Conservation (phyloP, 2,797 vertebrate genomes). For the Columba guinea region DNA sequence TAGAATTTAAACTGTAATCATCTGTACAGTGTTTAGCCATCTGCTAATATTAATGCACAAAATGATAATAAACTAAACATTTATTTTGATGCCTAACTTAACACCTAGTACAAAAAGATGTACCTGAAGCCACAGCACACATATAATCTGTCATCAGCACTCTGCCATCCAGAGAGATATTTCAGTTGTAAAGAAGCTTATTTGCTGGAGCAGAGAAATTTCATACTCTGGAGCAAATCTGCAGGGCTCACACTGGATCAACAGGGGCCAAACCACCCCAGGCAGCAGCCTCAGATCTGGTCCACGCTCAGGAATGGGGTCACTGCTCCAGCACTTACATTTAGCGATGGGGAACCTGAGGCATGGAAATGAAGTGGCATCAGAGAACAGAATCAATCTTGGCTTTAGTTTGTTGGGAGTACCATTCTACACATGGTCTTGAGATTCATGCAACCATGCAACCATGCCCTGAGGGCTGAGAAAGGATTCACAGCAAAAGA, state of each 20-base stretch:
- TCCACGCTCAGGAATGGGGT: neutral
- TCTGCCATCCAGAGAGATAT: neutral
- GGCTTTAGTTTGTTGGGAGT: neutral
- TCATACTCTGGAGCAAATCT: neutral
- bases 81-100: neutral
- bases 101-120: neutral
- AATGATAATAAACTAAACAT: neutral
- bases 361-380: neutral
- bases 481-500: neutral
- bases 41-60: neutral
- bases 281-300: neutral
- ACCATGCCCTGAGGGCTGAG: neutral
- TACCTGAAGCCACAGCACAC: neutral
- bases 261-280: neutral
- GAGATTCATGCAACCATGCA: neutral
- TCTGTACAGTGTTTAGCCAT: neutral
- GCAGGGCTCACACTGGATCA: neutral
- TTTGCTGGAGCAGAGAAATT: neutral
- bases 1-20: constrained; percentile 4
- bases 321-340: neutral
- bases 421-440: neutral
- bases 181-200: neutral
- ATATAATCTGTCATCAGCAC: neutral
- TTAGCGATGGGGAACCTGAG: neutral
- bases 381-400: neutral